Percentiles rank a stretch among this genome's conserved stretches.
phyloP scores from a whole-genome alignment of 2,797 vertebrate species.

The Squalus acanthias region DNA sequence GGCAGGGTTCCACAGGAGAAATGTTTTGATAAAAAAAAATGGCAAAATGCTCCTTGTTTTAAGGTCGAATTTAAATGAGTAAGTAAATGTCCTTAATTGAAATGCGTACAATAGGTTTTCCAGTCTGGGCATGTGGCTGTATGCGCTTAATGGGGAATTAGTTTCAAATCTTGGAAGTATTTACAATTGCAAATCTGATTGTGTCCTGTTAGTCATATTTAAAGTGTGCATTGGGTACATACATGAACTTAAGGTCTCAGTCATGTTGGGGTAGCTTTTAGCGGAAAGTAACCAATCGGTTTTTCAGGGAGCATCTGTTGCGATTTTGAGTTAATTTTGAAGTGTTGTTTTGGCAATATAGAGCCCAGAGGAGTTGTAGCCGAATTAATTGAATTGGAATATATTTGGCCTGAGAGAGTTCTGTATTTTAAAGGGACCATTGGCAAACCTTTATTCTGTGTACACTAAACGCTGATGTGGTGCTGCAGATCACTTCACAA shows the following conservation, averaged over 20 bases:
- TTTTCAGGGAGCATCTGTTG: not conserved
- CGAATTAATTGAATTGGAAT: not conserved
- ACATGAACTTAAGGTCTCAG: not conserved
- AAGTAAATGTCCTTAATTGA: not conserved
- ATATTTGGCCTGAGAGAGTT: not conserved
- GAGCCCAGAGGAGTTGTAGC: not conserved
- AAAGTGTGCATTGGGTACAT: too few relatives aligned
- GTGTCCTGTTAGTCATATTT: not conserved
- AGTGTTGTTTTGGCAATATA: not conserved
- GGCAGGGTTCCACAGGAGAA: conserved; percentile 10
- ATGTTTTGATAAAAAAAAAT: conserved; percentile 5
- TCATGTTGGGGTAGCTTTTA: not conserved
- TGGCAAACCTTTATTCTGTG: not conserved
- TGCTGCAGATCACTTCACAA: too few relatives aligned
- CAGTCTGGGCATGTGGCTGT: not conserved
- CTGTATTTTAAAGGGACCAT: not conserved
- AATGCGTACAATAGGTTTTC: not conserved
- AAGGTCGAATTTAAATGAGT: conserved; percentile 22
- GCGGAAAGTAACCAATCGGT: too few relatives aligned
- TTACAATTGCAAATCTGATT: not conserved
- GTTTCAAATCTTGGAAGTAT: not conserved
- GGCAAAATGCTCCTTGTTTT: not conserved
- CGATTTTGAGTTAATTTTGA: not conserved
- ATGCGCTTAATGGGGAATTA: not conserved
- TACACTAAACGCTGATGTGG: not conserved